A percentile compares a stretch with the other conserved stretches of the same genome.
Conservation (phyloP, 2,113 vertebrate species). For the Cervus canadensis region DNA sequence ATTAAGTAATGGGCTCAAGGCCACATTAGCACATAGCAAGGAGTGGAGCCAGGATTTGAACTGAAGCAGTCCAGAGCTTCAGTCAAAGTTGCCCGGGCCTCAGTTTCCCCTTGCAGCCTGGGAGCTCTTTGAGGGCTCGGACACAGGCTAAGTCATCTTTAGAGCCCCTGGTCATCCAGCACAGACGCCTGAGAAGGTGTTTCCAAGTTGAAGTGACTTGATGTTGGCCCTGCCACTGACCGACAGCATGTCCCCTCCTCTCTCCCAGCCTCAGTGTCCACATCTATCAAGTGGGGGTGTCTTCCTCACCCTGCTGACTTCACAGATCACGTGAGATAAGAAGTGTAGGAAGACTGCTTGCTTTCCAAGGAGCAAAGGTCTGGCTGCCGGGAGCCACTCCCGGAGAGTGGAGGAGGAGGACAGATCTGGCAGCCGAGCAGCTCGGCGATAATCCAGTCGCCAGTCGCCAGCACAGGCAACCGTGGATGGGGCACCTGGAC, state of each 20-base stretch:
- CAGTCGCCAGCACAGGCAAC: not conserved
- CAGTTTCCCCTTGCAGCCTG: not conserved
- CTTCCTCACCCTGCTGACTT: not conserved
- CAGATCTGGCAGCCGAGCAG: not conserved
- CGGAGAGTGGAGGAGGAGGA: not conserved
- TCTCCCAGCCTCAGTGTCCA: not conserved
- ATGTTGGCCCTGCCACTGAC: not conserved
- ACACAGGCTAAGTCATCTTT: not conserved
- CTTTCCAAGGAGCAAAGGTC: conserved; percentile 56
- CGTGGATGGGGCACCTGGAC: not conserved
- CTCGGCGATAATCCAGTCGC: not conserved
- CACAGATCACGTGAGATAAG: conserved; percentile 14
- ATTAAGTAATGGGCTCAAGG: not conserved
- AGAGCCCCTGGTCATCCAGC: not conserved
- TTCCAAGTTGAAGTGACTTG: not conserved
- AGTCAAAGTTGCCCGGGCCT: not conserved
- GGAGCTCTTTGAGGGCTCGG: not conserved
- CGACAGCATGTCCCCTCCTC: not conserved
- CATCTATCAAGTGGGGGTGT: not conserved
- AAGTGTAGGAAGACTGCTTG: not conserved
- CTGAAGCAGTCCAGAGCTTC: not conserved
- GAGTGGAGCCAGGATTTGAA: not conserved
- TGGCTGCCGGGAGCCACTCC: conserved; percentile 34
- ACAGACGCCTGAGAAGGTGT: not conserved
- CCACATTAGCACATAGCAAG: not conserved